Evolutionary conservation across 2,113 vertebrate genomes (phyloP).

Genomic region (Paradoxurus hermaphroditus): DNA sequence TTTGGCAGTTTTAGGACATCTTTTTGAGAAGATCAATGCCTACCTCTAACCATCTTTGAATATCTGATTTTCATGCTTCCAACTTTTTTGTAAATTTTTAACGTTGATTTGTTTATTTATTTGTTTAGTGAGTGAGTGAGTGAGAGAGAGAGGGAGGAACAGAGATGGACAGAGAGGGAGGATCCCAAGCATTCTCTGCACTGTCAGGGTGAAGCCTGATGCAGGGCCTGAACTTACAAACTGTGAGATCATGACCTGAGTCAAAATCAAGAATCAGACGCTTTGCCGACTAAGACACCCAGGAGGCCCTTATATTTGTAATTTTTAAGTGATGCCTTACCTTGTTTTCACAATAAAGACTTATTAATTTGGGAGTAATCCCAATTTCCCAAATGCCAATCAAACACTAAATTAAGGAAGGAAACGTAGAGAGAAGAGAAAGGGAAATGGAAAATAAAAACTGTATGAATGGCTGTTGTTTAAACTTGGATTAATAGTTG

Average conservation of each 20-base stretch:
- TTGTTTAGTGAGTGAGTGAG: too few species aligned
- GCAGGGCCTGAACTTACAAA: too few species aligned
- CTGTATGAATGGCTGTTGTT: not conserved
- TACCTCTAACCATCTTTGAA: not conserved
- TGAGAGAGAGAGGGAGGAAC: too few species aligned
- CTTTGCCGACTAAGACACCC: too few species aligned
- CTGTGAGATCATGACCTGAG: too few species aligned
- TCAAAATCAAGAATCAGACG: too few species aligned
- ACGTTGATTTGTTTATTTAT: too few species aligned
- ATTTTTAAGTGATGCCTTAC: not conserved
- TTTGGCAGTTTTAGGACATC: not conserved
- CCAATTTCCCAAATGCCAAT: not conserved
- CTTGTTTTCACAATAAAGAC: not conserved
- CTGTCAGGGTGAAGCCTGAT: too few species aligned
- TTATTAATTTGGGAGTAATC: not conserved
- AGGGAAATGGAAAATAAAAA: constrained; percentile 19
- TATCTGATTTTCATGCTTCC: not conserved
- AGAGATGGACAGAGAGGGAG: too few species aligned
- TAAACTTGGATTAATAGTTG: not conserved
- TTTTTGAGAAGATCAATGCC: not conserved
- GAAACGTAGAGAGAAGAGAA: not conserved
- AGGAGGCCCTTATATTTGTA: not conserved
- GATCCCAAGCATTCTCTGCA: too few species aligned
- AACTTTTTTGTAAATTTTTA: not conserved
- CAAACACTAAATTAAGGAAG: not conserved